Percentiles rank a stretch among this genome's conserved stretches.
Evolutionary conservation across 2,113 vertebrate species (phyloP).

Genomic region (Todiramphus saurophagus): DNA sequence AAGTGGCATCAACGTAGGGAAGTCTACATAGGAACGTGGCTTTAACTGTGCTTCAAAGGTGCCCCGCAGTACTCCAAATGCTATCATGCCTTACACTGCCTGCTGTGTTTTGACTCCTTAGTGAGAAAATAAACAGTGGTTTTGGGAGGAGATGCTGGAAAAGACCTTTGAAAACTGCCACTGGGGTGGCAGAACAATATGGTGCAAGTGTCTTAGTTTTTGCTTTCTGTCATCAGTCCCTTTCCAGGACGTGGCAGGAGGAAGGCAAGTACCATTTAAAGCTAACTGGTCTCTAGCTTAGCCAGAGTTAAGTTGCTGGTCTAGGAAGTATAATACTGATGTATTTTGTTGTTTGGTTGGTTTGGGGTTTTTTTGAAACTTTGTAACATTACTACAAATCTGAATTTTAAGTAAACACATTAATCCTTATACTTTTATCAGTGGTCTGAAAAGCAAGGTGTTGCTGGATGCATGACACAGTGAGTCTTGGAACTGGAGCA

Average conservation of each 20-base stretch:
- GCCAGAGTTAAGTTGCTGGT: neutral
- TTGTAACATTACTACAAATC: neutral
- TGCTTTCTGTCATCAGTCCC: neutral
- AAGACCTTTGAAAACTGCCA: neutral
- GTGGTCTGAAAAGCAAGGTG: neutral
- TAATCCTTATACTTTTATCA: neutral
- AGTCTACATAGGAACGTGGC: fast-evolving
- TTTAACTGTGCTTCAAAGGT: neutral
- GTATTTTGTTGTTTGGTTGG: neutral
- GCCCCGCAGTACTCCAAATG: neutral
- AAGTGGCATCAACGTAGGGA: fast-evolving
- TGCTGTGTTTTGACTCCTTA: neutral
- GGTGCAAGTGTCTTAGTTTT: neutral
- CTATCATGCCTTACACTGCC: neutral
- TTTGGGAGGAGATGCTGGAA: neutral
- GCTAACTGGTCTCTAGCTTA: neutral
- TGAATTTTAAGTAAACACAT: neutral
- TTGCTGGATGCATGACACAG: neutral
- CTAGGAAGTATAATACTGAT: neutral
- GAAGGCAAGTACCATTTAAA: neutral
- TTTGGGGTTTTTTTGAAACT: neutral
- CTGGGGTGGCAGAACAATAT: neutral
- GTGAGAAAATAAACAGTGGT: neutral
- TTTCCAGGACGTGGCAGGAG: neutral
- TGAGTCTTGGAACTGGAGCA: neutral